Evolutionary conservation across 1,140 invertebrate species (phyloP), one percentile per base, ranked within the genome.

Genomic region (Eumeta japonica): DNA sequence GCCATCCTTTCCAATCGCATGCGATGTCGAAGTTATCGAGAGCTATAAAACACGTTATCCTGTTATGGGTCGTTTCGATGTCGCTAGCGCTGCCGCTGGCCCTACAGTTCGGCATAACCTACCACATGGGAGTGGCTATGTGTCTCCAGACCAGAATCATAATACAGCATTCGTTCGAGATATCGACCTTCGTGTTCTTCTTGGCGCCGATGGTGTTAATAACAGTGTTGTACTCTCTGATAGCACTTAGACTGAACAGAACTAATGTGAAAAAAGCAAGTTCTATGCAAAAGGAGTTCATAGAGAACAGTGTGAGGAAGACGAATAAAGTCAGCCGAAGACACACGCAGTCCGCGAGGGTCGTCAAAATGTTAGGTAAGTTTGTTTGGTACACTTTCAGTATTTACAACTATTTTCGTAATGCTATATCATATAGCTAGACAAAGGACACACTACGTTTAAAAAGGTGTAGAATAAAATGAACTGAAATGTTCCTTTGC

Each of bases 141-240:
- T 81, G 79, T 43, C 62, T 75, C 49, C 77, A 82, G 41, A 82
- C 82, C 32, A 75, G 77, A 55, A 75, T 80, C 1, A 77, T 88
- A 10, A 66, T 87, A 10, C 73, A 81, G 13, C 85, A 90, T 60
- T 83, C 87, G 1, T 94, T 93, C 53, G 86, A 89, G 52, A 79
- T 92, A 38, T 92, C 89, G 1, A 89, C 89, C 0, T 81, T 91
- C 45, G 58, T 93, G 13, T 92, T 94, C 64, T 94, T 94, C 60
- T 80, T 90, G 3, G 76, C 84, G 2, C 91, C 92, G 1, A 92
- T 94, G 89, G 83, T 86, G 10, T 68, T 93, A 18, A 93, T 94
- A 50, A 88, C 85, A 3, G 84, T 87, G 2, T 77, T 93, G 2
- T 94, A 95, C 61, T 77, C 87, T n/a, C 67, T 90, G 35, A 93